phyloP scores from a whole-genome alignment of 2,113 vertebrate species.

The Prinia subflava region DNA sequence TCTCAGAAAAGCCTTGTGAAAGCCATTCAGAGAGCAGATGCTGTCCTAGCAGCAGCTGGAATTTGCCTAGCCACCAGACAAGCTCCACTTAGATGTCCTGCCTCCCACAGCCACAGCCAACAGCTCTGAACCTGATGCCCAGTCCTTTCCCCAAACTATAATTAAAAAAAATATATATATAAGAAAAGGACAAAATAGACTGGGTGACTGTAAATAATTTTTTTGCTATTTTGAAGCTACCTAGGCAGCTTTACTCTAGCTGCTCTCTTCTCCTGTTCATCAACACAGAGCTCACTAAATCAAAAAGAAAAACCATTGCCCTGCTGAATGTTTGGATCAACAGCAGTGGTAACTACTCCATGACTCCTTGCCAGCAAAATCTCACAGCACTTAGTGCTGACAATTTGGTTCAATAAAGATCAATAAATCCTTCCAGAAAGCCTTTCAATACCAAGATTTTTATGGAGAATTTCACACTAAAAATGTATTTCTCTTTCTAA shows the following conservation, averaged over 20 bases:
- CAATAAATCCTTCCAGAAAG: neutral
- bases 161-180: fast-evolving
- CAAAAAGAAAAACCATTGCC: neutral
- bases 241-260: neutral
- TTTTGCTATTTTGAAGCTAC: neutral
- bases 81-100: neutral
- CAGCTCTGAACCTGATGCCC: neutral
- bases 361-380: neutral
- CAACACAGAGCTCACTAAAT: neutral
- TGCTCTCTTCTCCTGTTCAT: neutral
- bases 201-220: fast-evolving
- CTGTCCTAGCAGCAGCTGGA: neutral
- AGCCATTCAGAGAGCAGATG: neutral
- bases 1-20: neutral
- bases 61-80: neutral
- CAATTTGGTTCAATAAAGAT: neutral
- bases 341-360: neutral
- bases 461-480: neutral
- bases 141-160: neutral
- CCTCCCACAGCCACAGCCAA: neutral
- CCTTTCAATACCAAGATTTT: neutral
- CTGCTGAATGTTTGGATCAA: neutral
- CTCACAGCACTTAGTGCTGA: neutral
- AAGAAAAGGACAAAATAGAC: too few species aligned
- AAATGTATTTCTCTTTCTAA: neutral